Base-by-base conservation (phyloP, 2,888 invertebrate species). In the Orthonevra nobilis region DNA sequence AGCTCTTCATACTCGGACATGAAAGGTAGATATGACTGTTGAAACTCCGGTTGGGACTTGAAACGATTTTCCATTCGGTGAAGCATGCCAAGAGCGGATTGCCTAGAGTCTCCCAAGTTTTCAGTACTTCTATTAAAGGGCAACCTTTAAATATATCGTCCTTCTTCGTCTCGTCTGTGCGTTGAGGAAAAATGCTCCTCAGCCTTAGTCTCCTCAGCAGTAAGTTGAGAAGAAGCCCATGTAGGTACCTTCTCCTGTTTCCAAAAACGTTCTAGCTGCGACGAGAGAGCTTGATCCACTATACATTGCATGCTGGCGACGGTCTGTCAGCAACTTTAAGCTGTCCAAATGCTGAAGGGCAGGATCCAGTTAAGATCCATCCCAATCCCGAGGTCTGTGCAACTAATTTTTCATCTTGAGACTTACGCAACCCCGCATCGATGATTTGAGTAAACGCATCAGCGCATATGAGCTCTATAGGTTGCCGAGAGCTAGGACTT, bases 1-100 rank as follows among this genome's bases (percentile, higher is more conserved):
- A 36, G 52, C n/a, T 19, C 10, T 32, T 20, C 14, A 5, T 52
- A 19, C 14, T 52, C 52, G 1, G 2, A 7, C 52, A 52, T 52
- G 6, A 52, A 52, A 7, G 19, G 1, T 12, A 34, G 6, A 20
- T 52, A 34, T 14, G 1, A 14, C 20, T 14, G 12, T 1, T 12
- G 20, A 10, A 34, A 32, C 9, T 32, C 10, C 3, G 32, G 48
- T 7, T 52, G 34, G 15, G 7, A n/a, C 20, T 52, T 34, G 0
- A 52, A 52, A 0, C 23, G 19, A 10, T 19, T 10, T 23, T 36
- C 20, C 7, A 14, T 12, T 3, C 2, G 12, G 6, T 1, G 52
- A 14, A 52, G 36, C 23, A 20, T 36, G 14, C 6, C 1, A 6
- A n/a, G 19, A 3, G 34, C 34, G 9, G 19, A n/a, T 34, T 20